These are phyloP conservation scores for Carlito syrichta DNA, from an alignment of 2,113 vertebrate species.

Conservation along the genomic window DNA sequence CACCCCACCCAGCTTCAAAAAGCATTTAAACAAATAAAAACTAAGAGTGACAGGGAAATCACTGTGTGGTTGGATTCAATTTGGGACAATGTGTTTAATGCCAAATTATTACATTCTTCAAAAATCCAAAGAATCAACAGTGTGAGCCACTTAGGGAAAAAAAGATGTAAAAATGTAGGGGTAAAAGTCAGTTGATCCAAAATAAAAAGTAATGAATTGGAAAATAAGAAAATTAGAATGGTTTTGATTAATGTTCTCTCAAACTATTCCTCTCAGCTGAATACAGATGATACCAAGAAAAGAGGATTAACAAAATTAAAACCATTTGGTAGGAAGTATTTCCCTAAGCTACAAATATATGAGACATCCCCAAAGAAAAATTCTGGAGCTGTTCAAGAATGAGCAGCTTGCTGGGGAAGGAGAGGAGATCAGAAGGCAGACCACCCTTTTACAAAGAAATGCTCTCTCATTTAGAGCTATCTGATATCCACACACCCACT, in stretches of 20 bases:
- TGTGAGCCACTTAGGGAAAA: background rate
- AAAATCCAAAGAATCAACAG: conserved; percentile 48
- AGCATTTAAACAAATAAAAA: conserved; percentile 26
- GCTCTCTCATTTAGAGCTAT: background rate
- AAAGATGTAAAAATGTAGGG: background rate
- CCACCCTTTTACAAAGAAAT: background rate
- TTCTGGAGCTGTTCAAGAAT: background rate
- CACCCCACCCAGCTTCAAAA: background rate
- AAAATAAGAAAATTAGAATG: background rate
- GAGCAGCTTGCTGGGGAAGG: background rate
- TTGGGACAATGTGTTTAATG: background rate
- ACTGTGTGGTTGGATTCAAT: background rate
- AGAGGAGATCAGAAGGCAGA: background rate
- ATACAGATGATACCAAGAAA: background rate
- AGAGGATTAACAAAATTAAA: conserved; percentile 27
- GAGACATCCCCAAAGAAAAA: background rate
- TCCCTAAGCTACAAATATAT: conserved; percentile 1
- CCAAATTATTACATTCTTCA: conserved; percentile 53
- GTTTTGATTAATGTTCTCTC: conserved; percentile 12
- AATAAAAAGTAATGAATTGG: conserved; percentile 51
- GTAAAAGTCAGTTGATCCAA: background rate
- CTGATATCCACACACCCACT: no score
- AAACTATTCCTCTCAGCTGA: conserved; percentile 10
- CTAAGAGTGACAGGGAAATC: background rate
- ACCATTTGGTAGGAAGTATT: background rate